Evolutionary conservation across 2,797 vertebrate species (phyloP).

Genomic region (Dryobates pubescens): DNA sequence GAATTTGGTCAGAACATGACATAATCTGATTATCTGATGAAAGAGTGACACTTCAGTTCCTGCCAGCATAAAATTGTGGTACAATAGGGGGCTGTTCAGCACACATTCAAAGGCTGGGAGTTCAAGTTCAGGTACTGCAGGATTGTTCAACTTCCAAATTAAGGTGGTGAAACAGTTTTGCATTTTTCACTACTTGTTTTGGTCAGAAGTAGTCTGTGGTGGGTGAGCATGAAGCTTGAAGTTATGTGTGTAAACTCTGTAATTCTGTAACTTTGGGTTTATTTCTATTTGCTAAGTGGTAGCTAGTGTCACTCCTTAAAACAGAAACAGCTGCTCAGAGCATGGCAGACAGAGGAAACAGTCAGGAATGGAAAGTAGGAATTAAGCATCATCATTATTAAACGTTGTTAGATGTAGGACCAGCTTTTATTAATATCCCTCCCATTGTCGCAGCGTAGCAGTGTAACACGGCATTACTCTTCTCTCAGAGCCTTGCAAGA

Average conservation of each 20-base stretch:
- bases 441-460: background rate
- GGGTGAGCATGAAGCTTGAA: background rate
- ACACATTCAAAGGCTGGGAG: conserved; percentile 32
- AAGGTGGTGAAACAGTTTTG: background rate
- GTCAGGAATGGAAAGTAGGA: background rate
- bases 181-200: background rate
- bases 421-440: background rate
- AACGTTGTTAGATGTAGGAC: background rate
- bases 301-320: background rate
- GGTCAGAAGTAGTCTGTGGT: background rate
- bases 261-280: background rate
- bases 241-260: background rate
- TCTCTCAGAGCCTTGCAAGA: background rate
- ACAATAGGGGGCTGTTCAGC: conserved; percentile 67
- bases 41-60: conserved; percentile 68
- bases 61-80: conserved; percentile 4
- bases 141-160: background rate
- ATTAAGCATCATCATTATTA: background rate
- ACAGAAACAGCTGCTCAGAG: background rate
- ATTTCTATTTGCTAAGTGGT: background rate
- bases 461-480: background rate
- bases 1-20: conserved; percentile 72
- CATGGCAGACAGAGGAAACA: background rate
- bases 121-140: conserved; percentile 65
- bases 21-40: conserved; percentile 72